A percentile compares a stretch with the other conserved stretches of the same genome.
Evolutionary conservation across 2,888 invertebrate genomes (phyloP).

Genomic region (Chymomyza procnemis): DNA sequence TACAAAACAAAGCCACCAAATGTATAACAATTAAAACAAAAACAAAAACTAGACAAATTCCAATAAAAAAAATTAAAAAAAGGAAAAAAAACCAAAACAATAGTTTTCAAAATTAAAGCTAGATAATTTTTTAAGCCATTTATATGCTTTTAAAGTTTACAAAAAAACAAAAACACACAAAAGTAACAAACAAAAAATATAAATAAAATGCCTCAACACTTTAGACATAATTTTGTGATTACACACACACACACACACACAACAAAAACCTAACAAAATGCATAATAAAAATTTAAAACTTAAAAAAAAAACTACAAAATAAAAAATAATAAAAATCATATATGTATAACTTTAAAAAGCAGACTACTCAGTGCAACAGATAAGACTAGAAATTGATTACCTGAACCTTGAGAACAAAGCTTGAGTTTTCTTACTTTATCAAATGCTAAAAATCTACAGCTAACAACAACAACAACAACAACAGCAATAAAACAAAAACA

Average conservation of each 20-base stretch:
- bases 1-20: not conserved
- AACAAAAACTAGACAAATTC: not conserved
- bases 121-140: not conserved
- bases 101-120: not conserved
- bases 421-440: constrained; percentile 62
- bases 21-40: not conserved
- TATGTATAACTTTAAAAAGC: constrained; percentile 46
- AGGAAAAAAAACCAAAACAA: too few species aligned
- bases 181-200: too few species aligned
- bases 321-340: constrained; percentile 5
- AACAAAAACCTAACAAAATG: constrained; percentile 3
- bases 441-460: constrained; percentile 21
- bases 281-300: constrained; percentile 21
- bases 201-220: not conserved
- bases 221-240: not conserved
- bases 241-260: constrained; percentile 12
- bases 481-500: not conserved
- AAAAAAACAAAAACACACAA: not conserved
- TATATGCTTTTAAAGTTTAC: not conserved
- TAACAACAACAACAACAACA: not conserved
- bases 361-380: constrained; percentile 72
- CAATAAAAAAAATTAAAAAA: not conserved
- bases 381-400: constrained; percentile 71
- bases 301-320: constrained; percentile 10
- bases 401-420: constrained; percentile 70